Evolutionary conservation across 64 coral and sea anemone species (phyloP), one percentile per base, ranked within the genome.

Genomic region (Montipora efflorescens): DNA sequence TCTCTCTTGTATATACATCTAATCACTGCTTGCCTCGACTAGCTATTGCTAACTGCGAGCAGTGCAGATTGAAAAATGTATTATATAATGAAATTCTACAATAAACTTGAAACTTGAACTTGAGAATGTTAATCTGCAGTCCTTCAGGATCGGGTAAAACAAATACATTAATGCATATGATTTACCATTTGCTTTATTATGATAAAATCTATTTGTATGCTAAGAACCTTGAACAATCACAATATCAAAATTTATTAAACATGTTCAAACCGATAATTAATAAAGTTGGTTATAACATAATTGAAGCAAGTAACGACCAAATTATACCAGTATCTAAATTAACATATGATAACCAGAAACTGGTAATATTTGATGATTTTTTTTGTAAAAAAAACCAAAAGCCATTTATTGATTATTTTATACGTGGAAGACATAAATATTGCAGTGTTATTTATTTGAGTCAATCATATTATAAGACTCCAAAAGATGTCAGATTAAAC

Each of bases 391-490:
- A 73, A 46, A 82, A 82, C 5, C 59, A 87, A 87, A 87, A 48
- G 7, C 59, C 72, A 20, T 18, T 78, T 2, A 43, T 78, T 59
- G 44, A 61, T 20, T 90, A 90, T 90, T 90, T 79, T 49, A 90
- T 90, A 28, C 7, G 88, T 36, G 73, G 73, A 12, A 19, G 88
- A 61, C 71, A 79, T 78, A 79, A 90, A 78, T 64, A 79, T 78
- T 90, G 88, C 14, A 78, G 43, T 79, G 88, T 59, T 4, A 90
- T 90, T 11, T 90, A 90, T 79, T 50, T 79, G 8, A 23, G 18
- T 90, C 88, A 90, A 59, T 61, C 49, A 23, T 89, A 25, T 76
- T 89, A 89, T 89, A 18, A 78, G 19, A 89, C 87, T 28, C 87
- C 87, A 50, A 89, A 47, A 25, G 87, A 89, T 52, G 52, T 79